These are phyloP conservation scores for Anguilla obscura DNA, from an alignment of 2,797 vertebrate species.

Conservation along the genomic window DNA sequence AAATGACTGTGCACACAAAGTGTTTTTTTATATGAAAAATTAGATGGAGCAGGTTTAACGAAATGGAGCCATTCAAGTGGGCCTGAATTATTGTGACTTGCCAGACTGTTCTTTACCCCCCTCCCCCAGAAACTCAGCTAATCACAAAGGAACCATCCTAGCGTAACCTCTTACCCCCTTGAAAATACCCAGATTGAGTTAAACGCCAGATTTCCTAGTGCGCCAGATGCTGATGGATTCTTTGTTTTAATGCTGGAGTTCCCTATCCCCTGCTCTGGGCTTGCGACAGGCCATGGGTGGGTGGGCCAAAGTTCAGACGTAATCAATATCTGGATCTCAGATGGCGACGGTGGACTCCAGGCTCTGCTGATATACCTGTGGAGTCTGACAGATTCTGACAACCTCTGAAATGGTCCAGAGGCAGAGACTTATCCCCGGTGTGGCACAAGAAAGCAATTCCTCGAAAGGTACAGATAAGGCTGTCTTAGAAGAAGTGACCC, in stretches of 20 bases:
- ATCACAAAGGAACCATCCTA: not conserved
- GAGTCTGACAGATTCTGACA: not conserved
- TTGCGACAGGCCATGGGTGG: not conserved
- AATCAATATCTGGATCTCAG: constrained; percentile 13
- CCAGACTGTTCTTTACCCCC: not conserved
- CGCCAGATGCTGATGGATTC: not conserved
- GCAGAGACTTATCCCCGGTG: not conserved
- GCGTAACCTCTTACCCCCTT: not conserved
- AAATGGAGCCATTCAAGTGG: not conserved
- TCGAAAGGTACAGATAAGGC: not conserved
- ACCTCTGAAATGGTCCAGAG: not conserved
- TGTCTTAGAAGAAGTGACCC: not conserved
- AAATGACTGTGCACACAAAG: not conserved
- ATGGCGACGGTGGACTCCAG: not conserved
- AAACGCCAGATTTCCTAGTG: not conserved
- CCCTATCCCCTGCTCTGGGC: not conserved
- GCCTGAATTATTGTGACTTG: not conserved
- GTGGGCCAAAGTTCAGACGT: not conserved
- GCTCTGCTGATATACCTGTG: not conserved
- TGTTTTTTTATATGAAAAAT: not conserved
- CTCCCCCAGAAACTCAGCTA: not conserved
- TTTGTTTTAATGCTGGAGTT: not conserved
- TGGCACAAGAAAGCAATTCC: constrained; percentile 10
- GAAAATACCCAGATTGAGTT: not conserved
- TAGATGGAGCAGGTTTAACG: not conserved